Evolutionary conservation across 2,113 vertebrate species (phyloP), one percentile per base, ranked within the genome.

Genomic region (Entosphenus tridentatus): DNA sequence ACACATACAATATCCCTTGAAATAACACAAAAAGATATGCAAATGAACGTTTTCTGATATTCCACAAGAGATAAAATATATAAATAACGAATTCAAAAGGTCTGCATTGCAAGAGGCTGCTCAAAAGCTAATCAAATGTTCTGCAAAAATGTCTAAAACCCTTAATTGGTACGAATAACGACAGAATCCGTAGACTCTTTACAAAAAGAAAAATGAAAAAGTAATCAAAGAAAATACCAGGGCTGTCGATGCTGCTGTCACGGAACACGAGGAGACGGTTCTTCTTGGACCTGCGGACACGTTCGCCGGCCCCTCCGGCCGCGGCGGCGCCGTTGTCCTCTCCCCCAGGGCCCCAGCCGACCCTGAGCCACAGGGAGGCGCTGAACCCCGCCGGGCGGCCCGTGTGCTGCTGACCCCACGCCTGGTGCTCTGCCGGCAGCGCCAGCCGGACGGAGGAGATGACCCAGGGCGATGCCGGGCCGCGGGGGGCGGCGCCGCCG

Each of bases 301-400:
- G 83, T 11, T 67, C 57, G 71, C 74, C 82, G 78, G 77, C 83
- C 75, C 80, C 80, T 70, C 78, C 83, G 10, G 80, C 80, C 71
- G 71, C 0, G 56, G 73, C 68, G 56, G 70, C 70, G 57, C 78
- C 70, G 10, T 71, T 73, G 56, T 70, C 70, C 57, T 78, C 71
- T 10, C 72, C 73, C 70, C 81, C 81, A 1, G 56, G 69, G 77
- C 74, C 57, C 68, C 70, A 71, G 74, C 83, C 69, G 73, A 84
- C 72, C 59, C 74, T 81, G 70, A 96, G 76, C 93, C 93, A 98
- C 71, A 98, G 74, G 0, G 93, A 90, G 10, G 87, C 76, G 70
- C 92, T 95, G 77, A 98, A 95, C 57, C 93, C 93, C 57, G 85
- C 88, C 0, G 93, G 84, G 83, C 96, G 87, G 73, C 93, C 91